phyloP scores from a whole-genome alignment of 2,797 vertebrate genomes.

The Melanotaenia maccullochi region DNA sequence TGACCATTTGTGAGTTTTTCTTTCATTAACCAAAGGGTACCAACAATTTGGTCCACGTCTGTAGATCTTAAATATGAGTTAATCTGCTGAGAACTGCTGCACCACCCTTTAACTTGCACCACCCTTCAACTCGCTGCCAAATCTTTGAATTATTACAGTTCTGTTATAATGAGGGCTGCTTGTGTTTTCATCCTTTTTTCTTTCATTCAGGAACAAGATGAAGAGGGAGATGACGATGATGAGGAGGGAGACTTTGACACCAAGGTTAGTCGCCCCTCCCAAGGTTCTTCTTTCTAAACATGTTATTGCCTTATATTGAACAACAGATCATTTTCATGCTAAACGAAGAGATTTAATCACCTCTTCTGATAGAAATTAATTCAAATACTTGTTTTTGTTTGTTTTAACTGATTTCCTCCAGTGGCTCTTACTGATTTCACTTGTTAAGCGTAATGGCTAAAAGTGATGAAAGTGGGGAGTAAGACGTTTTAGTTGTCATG shows the following conservation, averaged over 20 bases:
- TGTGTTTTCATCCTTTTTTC: slow-evolving; percentile 11
- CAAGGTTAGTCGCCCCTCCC: slow-evolving; percentile 81
- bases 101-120: not conserved
- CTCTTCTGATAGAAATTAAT: no score
- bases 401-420: no score
- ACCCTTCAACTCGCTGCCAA: not conserved
- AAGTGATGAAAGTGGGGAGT: not conserved
- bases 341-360: no score
- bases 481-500: no score
- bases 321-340: no score
- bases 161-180: not conserved
- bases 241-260: slow-evolving; percentile 89
- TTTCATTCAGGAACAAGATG: slow-evolving; percentile 86
- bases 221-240: slow-evolving; percentile 91
- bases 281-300: no score
- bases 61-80: slow-evolving; percentile 1
- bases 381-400: no score
- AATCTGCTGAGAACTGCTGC: not conserved
- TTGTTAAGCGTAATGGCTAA: not conserved
- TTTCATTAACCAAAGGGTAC: no score
- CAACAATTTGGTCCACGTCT: no score
- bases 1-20: no score
- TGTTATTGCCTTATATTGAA: no score
- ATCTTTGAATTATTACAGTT: not conserved
- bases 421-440: not conserved